Percentiles rank a stretch among this genome's conserved stretches.
phyloP scores from a whole-genome alignment of 1,140 invertebrate genomes.

The Paracyclopina nana region DNA sequence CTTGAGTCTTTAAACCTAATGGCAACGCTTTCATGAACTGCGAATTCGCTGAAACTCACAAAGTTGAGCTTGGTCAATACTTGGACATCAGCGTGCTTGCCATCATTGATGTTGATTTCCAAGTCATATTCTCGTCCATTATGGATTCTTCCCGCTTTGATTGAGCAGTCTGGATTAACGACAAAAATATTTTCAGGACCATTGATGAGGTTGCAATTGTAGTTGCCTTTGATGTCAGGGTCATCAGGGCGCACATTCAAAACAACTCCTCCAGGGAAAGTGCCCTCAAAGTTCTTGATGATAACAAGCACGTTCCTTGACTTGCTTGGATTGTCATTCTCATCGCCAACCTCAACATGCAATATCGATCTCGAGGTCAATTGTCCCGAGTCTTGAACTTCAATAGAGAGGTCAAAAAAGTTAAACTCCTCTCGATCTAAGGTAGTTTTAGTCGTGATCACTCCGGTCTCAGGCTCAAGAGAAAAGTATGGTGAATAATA shows the following conservation, averaged over 20 bases:
- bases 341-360: constrained; percentile 58
- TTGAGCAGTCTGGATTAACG: constrained; percentile 53
- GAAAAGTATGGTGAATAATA: constrained; percentile 50
- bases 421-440: constrained; percentile 62
- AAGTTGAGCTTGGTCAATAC: constrained; percentile 4
- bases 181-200: constrained; percentile 34
- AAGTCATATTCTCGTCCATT: constrained; percentile 33
- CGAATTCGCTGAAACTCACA: not conserved
- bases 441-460: constrained; percentile 49
- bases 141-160: constrained; percentile 32
- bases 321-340: constrained; percentile 75
- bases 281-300: constrained; percentile 50
- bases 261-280: constrained; percentile 46
- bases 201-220: constrained; percentile 55
- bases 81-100: constrained; percentile 54
- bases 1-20: constrained; percentile 43
- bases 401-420: constrained; percentile 46
- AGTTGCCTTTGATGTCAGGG: constrained; percentile 62
- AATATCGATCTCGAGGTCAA: constrained; percentile 49
- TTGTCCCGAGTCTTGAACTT: constrained; percentile 77
- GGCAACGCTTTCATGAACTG: constrained; percentile 2
- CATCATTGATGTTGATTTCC: constrained; percentile 66
- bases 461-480: constrained; percentile 53
- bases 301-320: constrained; percentile 57
- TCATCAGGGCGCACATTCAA: constrained; percentile 79